A percentile compares a stretch with the other conserved stretches of the same genome.
These are phyloP conservation scores for Eulacestoma nigropectus DNA, from an alignment of 2,113 vertebrate species.

Conservation along the genomic window DNA sequence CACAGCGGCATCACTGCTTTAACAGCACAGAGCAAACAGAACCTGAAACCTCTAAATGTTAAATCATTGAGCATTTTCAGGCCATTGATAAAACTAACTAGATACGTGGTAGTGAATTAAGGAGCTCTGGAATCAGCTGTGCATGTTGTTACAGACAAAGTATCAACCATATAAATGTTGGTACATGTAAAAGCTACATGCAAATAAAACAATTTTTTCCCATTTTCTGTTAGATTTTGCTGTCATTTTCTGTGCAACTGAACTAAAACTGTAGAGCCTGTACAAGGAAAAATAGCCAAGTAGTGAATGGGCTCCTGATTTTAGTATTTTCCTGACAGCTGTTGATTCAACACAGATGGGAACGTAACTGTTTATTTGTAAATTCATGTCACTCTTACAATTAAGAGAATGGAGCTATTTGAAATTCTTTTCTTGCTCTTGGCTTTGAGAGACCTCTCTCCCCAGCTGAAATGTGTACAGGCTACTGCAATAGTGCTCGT, in stretches of 20 bases:
- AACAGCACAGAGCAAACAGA: neutral
- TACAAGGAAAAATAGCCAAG: neutral
- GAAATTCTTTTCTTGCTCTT: neutral
- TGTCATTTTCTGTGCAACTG: neutral
- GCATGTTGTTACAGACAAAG: neutral
- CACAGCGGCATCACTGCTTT: accelerated
- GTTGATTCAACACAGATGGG: neutral
- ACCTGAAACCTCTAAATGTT: neutral
- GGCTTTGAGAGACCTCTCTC: neutral
- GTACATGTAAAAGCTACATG: neutral
- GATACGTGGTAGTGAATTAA: neutral
- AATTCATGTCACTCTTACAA: neutral
- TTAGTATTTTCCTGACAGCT: neutral
- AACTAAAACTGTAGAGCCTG: neutral
- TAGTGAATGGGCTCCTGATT: neutral
- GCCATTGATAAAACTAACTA: neutral
- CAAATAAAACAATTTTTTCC: neutral
- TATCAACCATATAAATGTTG: neutral
- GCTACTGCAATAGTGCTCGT: neutral
- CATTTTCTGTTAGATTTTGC: neutral
- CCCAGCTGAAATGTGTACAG: neutral
- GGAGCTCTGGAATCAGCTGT: neutral
- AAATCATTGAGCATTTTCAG: neutral
- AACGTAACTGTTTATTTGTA: neutral
- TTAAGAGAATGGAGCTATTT: neutral